Evolutionary conservation across 1,140 invertebrate genomes (phyloP), one percentile per base, ranked within the genome.

Genomic region (Eriosoma lanigerum): DNA sequence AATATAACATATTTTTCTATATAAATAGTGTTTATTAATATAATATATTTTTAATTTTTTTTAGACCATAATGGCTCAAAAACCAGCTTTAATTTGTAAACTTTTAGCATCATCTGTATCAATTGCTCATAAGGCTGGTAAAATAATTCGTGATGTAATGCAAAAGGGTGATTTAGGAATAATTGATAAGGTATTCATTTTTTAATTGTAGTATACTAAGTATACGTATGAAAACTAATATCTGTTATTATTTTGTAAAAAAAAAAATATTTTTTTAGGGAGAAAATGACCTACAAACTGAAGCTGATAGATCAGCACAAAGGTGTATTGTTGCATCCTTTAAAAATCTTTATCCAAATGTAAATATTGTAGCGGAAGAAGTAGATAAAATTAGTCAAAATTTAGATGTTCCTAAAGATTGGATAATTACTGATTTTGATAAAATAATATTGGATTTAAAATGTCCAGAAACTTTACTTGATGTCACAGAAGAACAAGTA

Each of bases 301-400:
- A 98, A 88, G 98, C 97, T 6, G 98, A 99, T 86, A 89, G 97
- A 83, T 93, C 92, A 58, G 96, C 95, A 6, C 96, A 99, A 86
- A 89, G 90, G 82, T 97, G 94, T 85, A 99, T 99, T 82, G 90
- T 98, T 60, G 90, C 92, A 26, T 96, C 95, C 0, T 87, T 99
- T 4, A 87, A 90, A 46, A 89, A 89, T 82, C 91, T 93, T 82
- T 99, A 96, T 88, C 96, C 96, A 2, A 91, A 90, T 84, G 85
- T 96, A 0, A 91, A 89, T 19, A 94, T 99, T 68, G 96, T 98
- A 84, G 96, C 96, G 8, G 96, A 99, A 88, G 97, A 99, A 87
- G 96, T 90, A 83, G 89, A 90, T 84, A 38, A 44, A 50, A 21
- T 21, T 54, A 81, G 83, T 32, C 81, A 84, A 70, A 82, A 82